A percentile compares a stretch with the other conserved stretches of the same genome.
These are phyloP conservation scores for Drosophila kikkawai DNA, from an alignment of 1,140 invertebrate genomes.

Conservation along the genomic window DNA sequence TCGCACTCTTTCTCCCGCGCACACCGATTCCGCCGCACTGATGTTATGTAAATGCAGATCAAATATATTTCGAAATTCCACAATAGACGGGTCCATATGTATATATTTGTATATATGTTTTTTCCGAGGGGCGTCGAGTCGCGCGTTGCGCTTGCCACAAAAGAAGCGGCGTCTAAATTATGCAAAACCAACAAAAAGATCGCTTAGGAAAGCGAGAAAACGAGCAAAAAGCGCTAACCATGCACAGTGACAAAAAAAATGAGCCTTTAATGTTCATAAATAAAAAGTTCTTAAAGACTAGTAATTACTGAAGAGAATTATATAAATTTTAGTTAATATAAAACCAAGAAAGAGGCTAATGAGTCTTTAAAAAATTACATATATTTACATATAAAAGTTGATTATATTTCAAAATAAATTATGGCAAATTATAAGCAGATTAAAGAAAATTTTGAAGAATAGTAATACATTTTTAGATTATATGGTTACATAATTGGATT, in stretches of 20 bases:
- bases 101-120: conserved; percentile 33
- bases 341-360: not conserved
- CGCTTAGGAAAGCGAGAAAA: conserved; percentile 72
- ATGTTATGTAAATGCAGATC: conserved; percentile 58
- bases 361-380: not conserved
- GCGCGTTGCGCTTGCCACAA: conserved; percentile 41
- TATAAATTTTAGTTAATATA: not conserved
- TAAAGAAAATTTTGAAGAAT: no score
- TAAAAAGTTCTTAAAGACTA: not conserved
- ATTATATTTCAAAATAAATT: no score
- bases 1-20: conserved; percentile 8
- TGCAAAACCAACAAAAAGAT: conserved; percentile 67
- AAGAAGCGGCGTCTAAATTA: conserved; percentile 71
- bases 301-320: not conserved
- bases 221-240: conserved; percentile 59
- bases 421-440: no score
- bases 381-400: no score
- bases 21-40: conserved; percentile 16
- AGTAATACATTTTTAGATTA: no score
- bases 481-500: not conserved
- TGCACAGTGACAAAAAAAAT: conserved; percentile 52
- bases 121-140: conserved; percentile 29
- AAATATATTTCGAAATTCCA: conserved; percentile 57
- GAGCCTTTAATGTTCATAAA: not conserved
- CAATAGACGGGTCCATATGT: conserved; percentile 36